phyloP scores from a whole-genome alignment of 2,888 invertebrate genomes.

The Mylabris sibirica region DNA sequence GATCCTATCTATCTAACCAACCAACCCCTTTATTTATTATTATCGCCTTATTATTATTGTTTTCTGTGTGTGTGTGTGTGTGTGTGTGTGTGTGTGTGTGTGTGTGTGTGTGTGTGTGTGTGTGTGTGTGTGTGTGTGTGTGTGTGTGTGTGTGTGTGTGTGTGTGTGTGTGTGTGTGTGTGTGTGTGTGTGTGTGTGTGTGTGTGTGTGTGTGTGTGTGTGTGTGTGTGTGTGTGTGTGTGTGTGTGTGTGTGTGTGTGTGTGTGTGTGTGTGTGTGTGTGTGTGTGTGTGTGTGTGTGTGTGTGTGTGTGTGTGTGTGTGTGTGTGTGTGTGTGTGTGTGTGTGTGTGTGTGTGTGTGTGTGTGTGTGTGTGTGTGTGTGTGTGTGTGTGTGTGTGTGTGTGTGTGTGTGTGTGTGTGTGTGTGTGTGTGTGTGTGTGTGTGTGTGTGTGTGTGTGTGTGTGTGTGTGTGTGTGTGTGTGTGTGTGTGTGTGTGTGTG shows the following conservation, averaged over 20 bases:
- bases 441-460: neutral
- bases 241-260: neutral
- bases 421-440: neutral
- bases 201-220: neutral
- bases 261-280: neutral
- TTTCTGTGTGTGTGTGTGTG: neutral
- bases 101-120: neutral
- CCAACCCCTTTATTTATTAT: slow-evolving; percentile 18
- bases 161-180: neutral
- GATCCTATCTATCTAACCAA: slow-evolving; percentile 8
- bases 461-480: neutral
- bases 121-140: neutral
- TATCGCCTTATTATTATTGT: slow-evolving; percentile 14
- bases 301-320: neutral
- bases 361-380: neutral
- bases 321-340: neutral
- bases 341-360: neutral
- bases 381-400: neutral
- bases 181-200: neutral
- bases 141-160: neutral
- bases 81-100: neutral
- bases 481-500: neutral
- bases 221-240: neutral
- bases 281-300: neutral
- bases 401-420: neutral